Base-by-base conservation (phyloP, 2,797 vertebrate genomes). In the Anniella stebbinsi region DNA sequence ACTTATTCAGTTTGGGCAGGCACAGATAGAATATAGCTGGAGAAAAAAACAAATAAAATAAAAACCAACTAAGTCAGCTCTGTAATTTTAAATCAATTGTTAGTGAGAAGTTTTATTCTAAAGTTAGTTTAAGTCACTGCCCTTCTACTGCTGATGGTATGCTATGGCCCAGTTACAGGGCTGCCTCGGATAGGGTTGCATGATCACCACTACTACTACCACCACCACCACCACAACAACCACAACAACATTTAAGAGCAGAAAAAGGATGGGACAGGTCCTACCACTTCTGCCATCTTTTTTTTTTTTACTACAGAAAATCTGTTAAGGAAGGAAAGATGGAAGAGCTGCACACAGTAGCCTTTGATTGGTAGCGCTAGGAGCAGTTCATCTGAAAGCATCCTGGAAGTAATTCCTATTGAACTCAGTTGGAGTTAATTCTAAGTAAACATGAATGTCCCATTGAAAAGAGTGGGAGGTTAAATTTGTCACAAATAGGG, bases 51-150 rank as follows among this genome's bases (percentile, higher is more conserved):
- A 85, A 73, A 33, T 21, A 33, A 9, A 57, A 60, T 11, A 6
- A 77, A 77, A 77, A 48, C 75, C 51, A 60, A 38, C 18, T 2
- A 15, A n/a, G 33, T n/a, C 88, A 60, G n/a, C 6, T 33, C 63
- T 80, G n/a, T 88, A 75, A 89, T 12, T 54, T 25, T 80, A 91
- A 94, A 81, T 36, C 66, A 75, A 17, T 23, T 80, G 54, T 54
- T 80, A 86, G 30, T 87, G n/a, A 89, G 91, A 94, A 54, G 17
- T n/a, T 88, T 0, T 33, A 36, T 10, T 82, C 0, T 66, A 90
- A 90, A 13, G 57, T 60, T 13, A 60, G 57, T 60, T 60, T 12
- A 60, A 60, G 57, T 60, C 57, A 60, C 57, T 60, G 57, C 57
- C 57, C 57, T 60, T 60, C 12, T 10, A 13, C 54, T 10, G 57